phyloP scores from a whole-genome alignment of 2,113 vertebrate genomes.

The Galbula dea region DNA sequence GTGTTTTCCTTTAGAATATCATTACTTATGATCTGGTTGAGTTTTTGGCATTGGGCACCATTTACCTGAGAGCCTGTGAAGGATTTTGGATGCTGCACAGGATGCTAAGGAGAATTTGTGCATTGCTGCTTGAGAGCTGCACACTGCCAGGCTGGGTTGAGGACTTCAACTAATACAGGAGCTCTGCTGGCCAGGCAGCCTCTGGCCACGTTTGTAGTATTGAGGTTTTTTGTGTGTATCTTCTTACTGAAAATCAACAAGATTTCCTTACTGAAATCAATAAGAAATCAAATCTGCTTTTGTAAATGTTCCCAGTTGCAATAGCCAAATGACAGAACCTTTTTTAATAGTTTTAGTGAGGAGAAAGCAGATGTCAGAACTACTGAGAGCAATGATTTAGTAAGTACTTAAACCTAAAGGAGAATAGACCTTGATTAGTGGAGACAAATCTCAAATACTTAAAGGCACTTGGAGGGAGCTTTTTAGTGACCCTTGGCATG shows the following conservation, averaged over 20 bases:
- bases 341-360: not conserved
- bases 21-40: not conserved
- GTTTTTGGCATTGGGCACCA: fast-evolving
- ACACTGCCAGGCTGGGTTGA: no score
- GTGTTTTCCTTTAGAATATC: not conserved
- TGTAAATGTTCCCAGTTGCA: not conserved
- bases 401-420: not conserved
- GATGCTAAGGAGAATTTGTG: not conserved
- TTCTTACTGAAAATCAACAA: not conserved
- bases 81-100: fast-evolving
- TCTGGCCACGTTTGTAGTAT: not conserved
- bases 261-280: not conserved
- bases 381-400: not conserved
- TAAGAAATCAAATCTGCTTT: not conserved
- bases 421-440: not conserved
- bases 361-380: not conserved
- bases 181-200: not conserved
- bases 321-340: not conserved
- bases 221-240: not conserved
- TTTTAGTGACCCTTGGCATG: not conserved
- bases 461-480: not conserved
- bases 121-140: not conserved
- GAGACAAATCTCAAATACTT: slow-evolving; percentile 3
- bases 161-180: fast-evolving
- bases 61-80: not conserved